Evolutionary conservation across 2,113 vertebrate species (phyloP), one percentile per base, ranked within the genome.

Genomic region (Talpa occidentalis): DNA sequence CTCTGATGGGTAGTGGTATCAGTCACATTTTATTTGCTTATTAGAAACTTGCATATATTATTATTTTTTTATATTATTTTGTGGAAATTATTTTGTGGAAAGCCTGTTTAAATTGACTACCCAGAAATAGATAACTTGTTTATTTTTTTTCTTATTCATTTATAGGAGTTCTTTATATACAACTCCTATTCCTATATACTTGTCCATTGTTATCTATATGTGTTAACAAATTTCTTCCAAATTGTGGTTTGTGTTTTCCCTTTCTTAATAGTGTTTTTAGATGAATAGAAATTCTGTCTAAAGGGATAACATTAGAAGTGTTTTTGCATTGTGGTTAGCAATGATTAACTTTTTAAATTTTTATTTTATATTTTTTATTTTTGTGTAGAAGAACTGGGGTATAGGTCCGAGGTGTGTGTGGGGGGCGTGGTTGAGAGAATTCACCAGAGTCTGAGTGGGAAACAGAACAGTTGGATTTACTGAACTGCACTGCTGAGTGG

Each of bases 11-110:
- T 30, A 7, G 16, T 64, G 5, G 64, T 64, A 9, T 70, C 44
- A 81, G 10, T 49, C 44, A 77, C 2, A 42, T 32, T 76, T 78
- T 64, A 69, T 40, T 49, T 76, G 3, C 11, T 78, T 32, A 76
- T 19, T 47, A 15, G 10, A 6, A 10, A 70, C 56, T 79, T 56
- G 21, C 66, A 30, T 56, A 44, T 70, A 24, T 62, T 88, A n/a
- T n/a, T n/a, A n/a, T n/a, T n/a, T n/a, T n/a, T n/a, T n/a, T n/a
- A n/a, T n/a, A n/a, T n/a, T n/a, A n/a, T n/a, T n/a, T n/a, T n/a
- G n/a, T n/a, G n/a, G n/a, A n/a, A n/a, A n/a, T n/a, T n/a, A 8
- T 60, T 69, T 82, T 77, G 32, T 64, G 35, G 69, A 94, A 95
- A 32, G 14, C 3, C 7, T 62, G 16, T 64, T 52, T n/a, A 70